These are phyloP conservation scores for Echinarachnius parma DNA, from an alignment of 53 echinoderm and acorn worm species.

Conservation along the genomic window DNA sequence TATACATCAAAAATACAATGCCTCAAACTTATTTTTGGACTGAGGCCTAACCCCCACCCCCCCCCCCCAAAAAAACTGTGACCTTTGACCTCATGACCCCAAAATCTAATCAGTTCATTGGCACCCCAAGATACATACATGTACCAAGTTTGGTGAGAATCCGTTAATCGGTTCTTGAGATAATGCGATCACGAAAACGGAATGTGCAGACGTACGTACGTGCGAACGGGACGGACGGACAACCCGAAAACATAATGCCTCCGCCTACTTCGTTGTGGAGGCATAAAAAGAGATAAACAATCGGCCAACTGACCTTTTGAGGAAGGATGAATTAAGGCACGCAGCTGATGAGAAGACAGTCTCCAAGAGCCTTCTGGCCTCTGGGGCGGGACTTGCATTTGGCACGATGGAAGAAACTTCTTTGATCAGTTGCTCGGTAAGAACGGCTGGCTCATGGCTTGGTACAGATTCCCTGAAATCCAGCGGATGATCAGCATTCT, in stretches of 20 bases:
- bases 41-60: not conserved
- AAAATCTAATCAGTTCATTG: too few relatives aligned
- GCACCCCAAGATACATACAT: too few relatives aligned
- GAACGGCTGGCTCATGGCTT: slow-evolving; percentile 25
- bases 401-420: slow-evolving; percentile 24
- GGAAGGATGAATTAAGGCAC: slow-evolving; percentile 85
- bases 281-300: too few relatives aligned
- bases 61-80: too few relatives aligned
- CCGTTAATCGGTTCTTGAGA: too few relatives aligned
- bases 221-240: too few relatives aligned
- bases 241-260: too few relatives aligned
- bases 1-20: not conserved
- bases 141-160: too few relatives aligned
- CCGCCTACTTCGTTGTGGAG: too few relatives aligned
- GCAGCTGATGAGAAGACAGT: slow-evolving; percentile 78
- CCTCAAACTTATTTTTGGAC: not conserved
- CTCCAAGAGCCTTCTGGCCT: slow-evolving; percentile 51
- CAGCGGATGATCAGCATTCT: slow-evolving; percentile 46
- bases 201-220: not conserved
- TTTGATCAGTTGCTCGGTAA: slow-evolving; percentile 58
- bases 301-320: slow-evolving; percentile 57
- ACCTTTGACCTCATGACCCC: too few relatives aligned
- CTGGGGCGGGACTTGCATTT: slow-evolving; percentile 27
- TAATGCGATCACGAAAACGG: not conserved
- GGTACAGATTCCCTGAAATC: slow-evolving; percentile 58